phyloP scores from a whole-genome alignment of 2,888 invertebrate genomes.

The Mythimna impura region DNA sequence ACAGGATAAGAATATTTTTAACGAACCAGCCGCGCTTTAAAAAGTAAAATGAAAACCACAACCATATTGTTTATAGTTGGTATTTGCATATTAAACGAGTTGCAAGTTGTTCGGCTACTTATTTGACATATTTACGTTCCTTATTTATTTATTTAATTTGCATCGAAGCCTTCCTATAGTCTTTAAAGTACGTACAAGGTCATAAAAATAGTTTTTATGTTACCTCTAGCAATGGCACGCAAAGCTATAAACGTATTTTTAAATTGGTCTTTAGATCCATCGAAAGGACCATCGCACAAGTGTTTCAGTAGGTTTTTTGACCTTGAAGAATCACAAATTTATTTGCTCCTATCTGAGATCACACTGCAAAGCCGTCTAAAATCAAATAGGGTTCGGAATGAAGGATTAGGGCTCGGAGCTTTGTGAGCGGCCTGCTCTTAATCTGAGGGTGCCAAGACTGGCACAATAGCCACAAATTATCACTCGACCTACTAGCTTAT shows the following conservation, averaged over 20 bases:
- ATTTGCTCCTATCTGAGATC: not conserved
- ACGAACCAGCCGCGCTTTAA: conserved; percentile 6
- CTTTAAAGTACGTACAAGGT: not conserved
- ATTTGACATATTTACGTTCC: conserved; percentile 27
- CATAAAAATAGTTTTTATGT: conserved; percentile 8
- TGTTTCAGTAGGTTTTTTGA: conserved; percentile 2
- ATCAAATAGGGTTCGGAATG: conserved; percentile 1
- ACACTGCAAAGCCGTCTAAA: not conserved
- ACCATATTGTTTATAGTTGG: conserved; percentile 49
- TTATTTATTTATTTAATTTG: conserved; percentile 30
- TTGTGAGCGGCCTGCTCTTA: conserved; percentile 13
- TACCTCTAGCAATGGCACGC: not conserved
- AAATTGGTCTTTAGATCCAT: not conserved
- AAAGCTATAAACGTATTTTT: too few species aligned
- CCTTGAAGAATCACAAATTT: conserved; percentile 11
- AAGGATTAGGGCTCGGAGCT: conserved; percentile 27
- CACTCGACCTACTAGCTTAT: not conserved
- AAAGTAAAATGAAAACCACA: conserved; percentile 20
- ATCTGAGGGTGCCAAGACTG: not conserved
- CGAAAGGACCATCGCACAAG: not conserved
- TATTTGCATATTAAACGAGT: conserved; percentile 44
- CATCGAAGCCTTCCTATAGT: not conserved
- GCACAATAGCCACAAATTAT: not conserved
- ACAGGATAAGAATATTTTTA: conserved; percentile 16
- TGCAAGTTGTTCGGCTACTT: conserved; percentile 33